Evolutionary conservation across 2,888 invertebrate species (phyloP).

Genomic region (Himalopsyche japonica): DNA sequence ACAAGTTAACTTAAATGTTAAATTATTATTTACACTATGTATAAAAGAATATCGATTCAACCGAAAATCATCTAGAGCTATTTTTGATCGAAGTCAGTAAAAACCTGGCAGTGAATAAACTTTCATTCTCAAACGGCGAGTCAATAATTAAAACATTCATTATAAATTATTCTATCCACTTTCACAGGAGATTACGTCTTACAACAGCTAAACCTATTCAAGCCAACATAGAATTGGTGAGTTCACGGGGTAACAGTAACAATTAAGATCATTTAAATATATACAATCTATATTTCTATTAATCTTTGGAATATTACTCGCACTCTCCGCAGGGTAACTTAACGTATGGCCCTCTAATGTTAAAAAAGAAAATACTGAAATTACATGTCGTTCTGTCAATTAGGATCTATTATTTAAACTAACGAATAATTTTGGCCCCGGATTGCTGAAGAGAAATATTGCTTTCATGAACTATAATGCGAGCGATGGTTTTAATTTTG

Average conservation of each 20-base stretch:
- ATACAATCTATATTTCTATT: constrained; percentile 30
- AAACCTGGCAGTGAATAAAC: not conserved
- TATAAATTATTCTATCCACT: constrained; percentile 14
- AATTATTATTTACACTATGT: constrained; percentile 4
- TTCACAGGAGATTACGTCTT: constrained; percentile 5
- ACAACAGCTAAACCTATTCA: constrained; percentile 26
- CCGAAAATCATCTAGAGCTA: constrained; percentile 6
- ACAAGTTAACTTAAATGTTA: constrained; percentile 4
- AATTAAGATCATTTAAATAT: constrained; percentile 19
- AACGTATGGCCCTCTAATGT: constrained; percentile 27
- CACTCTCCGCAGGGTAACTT: constrained; percentile 35
- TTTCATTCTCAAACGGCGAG: not conserved
- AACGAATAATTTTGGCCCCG: not conserved
- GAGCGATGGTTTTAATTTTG: no score
- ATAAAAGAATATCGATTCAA: constrained; percentile 24
- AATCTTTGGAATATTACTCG: constrained; percentile 37
- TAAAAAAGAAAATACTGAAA: not conserved
- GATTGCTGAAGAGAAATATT: not conserved
- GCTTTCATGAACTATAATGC: no score
- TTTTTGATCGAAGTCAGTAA: constrained; percentile 17
- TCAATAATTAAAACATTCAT: constrained; percentile 22
- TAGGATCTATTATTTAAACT: not conserved
- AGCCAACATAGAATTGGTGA: constrained; percentile 24
- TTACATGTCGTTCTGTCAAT: not conserved
- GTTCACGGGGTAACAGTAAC: constrained; percentile 36